A percentile compares a stretch with the other conserved stretches of the same genome.
These are phyloP conservation scores for Lymantria dispar DNA, from an alignment of 2,888 invertebrate genomes.

Conservation along the genomic window DNA sequence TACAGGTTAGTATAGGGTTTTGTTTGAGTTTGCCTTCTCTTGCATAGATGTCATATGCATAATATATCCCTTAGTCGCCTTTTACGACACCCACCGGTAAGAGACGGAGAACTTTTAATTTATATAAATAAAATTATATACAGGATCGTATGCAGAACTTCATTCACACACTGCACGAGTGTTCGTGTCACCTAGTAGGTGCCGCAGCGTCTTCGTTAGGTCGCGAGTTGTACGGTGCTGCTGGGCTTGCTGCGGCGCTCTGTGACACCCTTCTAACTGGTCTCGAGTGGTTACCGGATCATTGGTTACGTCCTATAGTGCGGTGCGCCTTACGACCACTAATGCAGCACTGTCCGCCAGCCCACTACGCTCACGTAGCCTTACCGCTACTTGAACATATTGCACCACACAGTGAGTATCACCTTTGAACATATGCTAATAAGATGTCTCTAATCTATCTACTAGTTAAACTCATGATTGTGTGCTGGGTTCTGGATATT, in stretches of 20 bases:
- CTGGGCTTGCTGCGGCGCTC: conserved; percentile 89
- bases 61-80: too few species aligned
- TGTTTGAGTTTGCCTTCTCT: too few species aligned
- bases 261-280: conserved; percentile 87
- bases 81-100: too few species aligned
- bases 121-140: not conserved
- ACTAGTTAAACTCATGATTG: too few species aligned
- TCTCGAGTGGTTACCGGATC: conserved; percentile 90
- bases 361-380: conserved; percentile 88
- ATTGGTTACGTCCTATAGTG: conserved; percentile 91
- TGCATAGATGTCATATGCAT: too few species aligned
- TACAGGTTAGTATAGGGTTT: too few species aligned
- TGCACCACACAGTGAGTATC: conserved; percentile 88
- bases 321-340: conserved; percentile 93
- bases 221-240: conserved; percentile 91
- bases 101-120: too few species aligned
- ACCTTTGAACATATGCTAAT: too few species aligned
- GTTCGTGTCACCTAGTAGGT: conserved; percentile 81
- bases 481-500: too few species aligned
- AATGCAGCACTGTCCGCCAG: conserved; percentile 92
- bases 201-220: conserved; percentile 91
- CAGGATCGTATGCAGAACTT: conserved; percentile 92
- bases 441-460: too few species aligned
- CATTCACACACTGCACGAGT: conserved; percentile 89
- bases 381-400: conserved; percentile 90